phyloP scores from a whole-genome alignment of 2,888 invertebrate genomes.

The Chelonus formosanus region DNA sequence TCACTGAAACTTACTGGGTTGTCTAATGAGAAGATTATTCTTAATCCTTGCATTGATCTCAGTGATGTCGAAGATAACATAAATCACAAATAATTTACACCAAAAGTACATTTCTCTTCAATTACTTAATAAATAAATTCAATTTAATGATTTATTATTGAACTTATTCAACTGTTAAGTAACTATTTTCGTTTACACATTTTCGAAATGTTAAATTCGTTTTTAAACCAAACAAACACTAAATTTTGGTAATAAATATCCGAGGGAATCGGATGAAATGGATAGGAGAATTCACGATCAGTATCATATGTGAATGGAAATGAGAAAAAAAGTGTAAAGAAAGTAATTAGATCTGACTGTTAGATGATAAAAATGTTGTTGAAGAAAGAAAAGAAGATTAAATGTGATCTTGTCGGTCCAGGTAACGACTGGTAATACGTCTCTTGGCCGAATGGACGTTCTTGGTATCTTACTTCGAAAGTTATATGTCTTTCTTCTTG shows the following conservation, averaged over 20 bases:
- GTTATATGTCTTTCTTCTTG: constrained; percentile 30
- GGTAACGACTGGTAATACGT: constrained; percentile 25
- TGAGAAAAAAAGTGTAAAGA: background rate
- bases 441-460: constrained; percentile 28
- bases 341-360: too few relatives aligned
- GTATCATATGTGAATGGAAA: background rate
- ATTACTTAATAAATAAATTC: constrained; percentile 2
- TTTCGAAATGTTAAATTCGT: too few relatives aligned
- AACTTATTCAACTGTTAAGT: too few relatives aligned
- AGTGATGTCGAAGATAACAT: background rate
- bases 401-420: constrained; percentile 9
- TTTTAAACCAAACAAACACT: too few relatives aligned
- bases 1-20: constrained; percentile 5
- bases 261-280: too few relatives aligned
- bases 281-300: too few relatives aligned
- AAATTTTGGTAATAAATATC: background rate
- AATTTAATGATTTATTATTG: background rate
- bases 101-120: constrained; percentile 6
- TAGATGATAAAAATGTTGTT: too few relatives aligned
- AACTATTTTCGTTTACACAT: too few relatives aligned
- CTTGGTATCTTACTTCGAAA: constrained; percentile 33
- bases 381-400: background rate
- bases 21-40: background rate
- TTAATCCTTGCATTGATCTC: background rate
- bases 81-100: background rate